Conservation (phyloP, 2,888 invertebrate species). For the Eupsilia transversa region DNA sequence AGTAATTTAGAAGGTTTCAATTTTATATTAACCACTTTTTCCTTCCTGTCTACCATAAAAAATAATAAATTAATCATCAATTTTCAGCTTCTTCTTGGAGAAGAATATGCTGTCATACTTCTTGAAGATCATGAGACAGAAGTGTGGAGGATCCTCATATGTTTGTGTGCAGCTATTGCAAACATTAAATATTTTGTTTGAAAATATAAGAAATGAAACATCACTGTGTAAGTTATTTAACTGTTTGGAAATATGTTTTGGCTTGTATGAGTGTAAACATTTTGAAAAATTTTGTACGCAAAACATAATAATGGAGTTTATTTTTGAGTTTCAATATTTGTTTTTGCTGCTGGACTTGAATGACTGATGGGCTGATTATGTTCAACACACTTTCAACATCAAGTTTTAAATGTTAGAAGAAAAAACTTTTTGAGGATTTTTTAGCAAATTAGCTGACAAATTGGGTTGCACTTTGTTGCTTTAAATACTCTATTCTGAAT, state of each 20-base stretch:
- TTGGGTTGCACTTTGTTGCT: background rate
- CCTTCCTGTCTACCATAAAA: no score
- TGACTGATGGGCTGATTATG: no score
- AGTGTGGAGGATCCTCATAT: constrained; percentile 97
- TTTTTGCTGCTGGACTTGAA: background rate
- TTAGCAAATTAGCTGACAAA: background rate
- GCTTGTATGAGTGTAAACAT: background rate
- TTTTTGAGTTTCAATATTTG: background rate
- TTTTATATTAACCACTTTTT: no score
- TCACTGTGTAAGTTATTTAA: constrained; percentile 97
- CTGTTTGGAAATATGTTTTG: background rate
- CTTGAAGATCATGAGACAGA: constrained; percentile 98
- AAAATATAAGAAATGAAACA: constrained; percentile 99
- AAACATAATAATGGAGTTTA: background rate
- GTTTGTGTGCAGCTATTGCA: constrained; percentile 99
- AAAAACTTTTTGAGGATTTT: no score
- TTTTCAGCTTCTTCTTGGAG: constrained; percentile 98
- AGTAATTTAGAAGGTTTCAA: no score
- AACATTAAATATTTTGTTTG: constrained; percentile 99
- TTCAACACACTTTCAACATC: background rate
- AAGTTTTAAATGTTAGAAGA: background rate
- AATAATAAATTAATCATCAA: no score
- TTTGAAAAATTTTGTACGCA: background rate
- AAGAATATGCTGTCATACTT: constrained; percentile 99
- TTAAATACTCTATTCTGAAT: background rate